Percentiles rank a stretch among this genome's conserved stretches.
phyloP scores from a whole-genome alignment of 2,888 invertebrate genomes.

The Lepidonotus clava region DNA sequence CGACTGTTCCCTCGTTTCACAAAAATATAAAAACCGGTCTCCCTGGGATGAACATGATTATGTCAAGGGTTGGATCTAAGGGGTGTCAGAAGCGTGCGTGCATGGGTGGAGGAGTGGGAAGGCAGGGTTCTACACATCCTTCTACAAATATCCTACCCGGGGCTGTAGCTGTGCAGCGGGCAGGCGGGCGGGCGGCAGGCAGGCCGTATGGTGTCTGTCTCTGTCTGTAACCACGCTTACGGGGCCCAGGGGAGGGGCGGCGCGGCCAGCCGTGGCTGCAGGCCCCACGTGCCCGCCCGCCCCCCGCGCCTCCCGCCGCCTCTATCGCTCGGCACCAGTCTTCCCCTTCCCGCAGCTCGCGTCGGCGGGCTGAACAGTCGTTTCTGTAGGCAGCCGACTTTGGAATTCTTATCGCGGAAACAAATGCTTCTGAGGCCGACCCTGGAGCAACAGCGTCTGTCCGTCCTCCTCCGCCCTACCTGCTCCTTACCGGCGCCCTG shows the following conservation, averaged over 20 bases:
- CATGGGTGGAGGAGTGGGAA: not conserved
- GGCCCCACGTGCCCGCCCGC: constrained; percentile 33
- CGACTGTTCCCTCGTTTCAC: not conserved
- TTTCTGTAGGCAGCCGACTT: constrained; percentile 18
- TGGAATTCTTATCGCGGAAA: constrained; percentile 50
- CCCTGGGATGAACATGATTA: not conserved
- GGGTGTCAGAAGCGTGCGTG: not conserved
- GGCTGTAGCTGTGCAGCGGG: not conserved
- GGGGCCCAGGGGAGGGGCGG: constrained; percentile 10
- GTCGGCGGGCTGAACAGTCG: not conserved
- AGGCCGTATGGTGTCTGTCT: not conserved
- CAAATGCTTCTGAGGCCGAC: constrained; percentile 12
- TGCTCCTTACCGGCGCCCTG: not conserved
- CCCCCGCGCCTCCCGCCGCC: constrained; percentile 1
- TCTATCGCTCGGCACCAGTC: constrained; percentile 37
- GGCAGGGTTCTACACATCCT: not conserved
- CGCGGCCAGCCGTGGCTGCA: not conserved
- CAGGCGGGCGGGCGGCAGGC: not conserved
- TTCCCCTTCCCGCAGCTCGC: not conserved
- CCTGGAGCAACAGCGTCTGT: not conserved
- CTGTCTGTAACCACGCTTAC: constrained; percentile 28
- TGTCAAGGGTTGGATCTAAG: not conserved
- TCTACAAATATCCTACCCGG: not conserved
- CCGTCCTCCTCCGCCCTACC: not conserved
- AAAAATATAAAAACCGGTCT: not conserved